phyloP scores from a whole-genome alignment of 2,888 invertebrate species.

The Brenthis ino region DNA sequence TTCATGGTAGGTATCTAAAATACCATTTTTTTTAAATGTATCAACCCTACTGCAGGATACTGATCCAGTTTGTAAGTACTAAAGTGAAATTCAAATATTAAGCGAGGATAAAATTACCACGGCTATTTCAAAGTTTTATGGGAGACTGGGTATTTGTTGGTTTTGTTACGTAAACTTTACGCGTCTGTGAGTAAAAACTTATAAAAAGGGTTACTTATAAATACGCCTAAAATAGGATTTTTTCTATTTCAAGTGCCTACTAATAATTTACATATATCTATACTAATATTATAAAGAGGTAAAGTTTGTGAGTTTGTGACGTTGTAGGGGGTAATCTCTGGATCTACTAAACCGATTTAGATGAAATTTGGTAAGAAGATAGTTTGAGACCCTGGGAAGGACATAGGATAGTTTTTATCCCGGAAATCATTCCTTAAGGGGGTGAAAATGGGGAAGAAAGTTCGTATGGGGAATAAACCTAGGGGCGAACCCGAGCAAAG shows the following conservation, averaged over 20 bases:
- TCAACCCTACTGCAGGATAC: conserved; percentile 24
- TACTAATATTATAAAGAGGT: too few relatives aligned
- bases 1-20: not conserved
- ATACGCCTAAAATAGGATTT: not conserved
- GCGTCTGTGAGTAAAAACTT: not conserved
- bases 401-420: too few relatives aligned
- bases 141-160: conserved; percentile 10
- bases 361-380: too few relatives aligned
- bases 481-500: too few relatives aligned
- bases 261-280: not conserved
- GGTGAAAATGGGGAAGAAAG: too few relatives aligned
- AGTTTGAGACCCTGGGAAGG: too few relatives aligned
- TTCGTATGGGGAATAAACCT: too few relatives aligned
- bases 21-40: not conserved
- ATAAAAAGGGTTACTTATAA: not conserved
- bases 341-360: too few relatives aligned
- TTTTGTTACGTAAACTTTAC: conserved; percentile 1
- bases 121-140: conserved; percentile 18
- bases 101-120: conserved; percentile 22
- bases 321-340: too few relatives aligned
- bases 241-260: not conserved
- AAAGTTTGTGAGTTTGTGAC: too few relatives aligned
- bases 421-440: too few relatives aligned
- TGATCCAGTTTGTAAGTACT: conserved; percentile 17
- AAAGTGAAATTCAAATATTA: conserved; percentile 25